Evolutionary conservation across 2,797 vertebrate genomes (phyloP).

Genomic region (Chrosomus eos): DNA sequence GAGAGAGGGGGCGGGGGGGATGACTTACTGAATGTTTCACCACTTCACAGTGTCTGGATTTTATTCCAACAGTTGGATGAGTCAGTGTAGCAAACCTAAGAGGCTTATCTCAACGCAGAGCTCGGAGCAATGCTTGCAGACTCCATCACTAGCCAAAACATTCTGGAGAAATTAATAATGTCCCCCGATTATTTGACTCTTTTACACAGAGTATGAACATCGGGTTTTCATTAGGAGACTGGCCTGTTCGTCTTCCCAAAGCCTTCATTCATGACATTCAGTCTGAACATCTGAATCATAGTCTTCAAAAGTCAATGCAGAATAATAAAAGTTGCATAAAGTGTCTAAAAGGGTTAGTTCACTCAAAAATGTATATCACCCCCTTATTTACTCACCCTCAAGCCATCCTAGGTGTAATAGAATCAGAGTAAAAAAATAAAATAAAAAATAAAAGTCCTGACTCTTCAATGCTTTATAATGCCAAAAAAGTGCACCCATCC

Average conservation of each 20-base stretch:
- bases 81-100: constrained; percentile 33
- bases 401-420: too few species aligned
- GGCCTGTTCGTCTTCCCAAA: background rate
- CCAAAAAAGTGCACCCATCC: too few species aligned
- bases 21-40: background rate
- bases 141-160: constrained; percentile 9
- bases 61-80: background rate
- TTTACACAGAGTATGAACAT: background rate
- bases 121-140: background rate
- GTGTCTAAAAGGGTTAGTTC: too few species aligned
- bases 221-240: background rate
- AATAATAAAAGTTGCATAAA: background rate
- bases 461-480: too few species aligned
- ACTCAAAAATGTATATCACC: too few species aligned
- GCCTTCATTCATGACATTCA: background rate
- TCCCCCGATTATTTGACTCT: constrained; percentile 1
- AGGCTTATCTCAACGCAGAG: constrained; percentile 17
- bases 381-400: too few species aligned
- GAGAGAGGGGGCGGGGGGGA: too few species aligned
- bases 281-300: background rate
- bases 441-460: too few species aligned
- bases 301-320: background rate
- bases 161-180: constrained; percentile 26
- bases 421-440: too few species aligned
- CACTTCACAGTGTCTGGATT: background rate